These are phyloP conservation scores for Lutjanus argentimaculatus DNA, from an alignment of 2,797 vertebrate genomes.

Conservation along the genomic window DNA sequence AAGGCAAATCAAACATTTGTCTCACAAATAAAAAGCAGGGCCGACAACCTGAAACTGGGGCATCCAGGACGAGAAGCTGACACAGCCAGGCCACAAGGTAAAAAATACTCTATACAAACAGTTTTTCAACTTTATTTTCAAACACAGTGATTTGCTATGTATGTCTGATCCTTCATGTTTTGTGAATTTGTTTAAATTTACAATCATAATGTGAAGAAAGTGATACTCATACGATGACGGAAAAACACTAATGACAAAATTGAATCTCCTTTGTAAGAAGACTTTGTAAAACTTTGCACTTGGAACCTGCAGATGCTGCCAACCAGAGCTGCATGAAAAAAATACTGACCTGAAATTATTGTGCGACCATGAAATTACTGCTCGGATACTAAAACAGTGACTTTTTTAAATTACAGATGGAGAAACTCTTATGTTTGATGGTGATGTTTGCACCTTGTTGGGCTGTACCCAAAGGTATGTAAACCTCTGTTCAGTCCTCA, in stretches of 20 bases:
- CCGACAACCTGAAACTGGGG: not conserved
- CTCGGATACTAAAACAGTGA: constrained; percentile 2
- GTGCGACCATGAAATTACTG: not conserved
- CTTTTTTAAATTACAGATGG: constrained; percentile 46
- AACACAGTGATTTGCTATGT: not conserved
- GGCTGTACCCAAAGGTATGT: constrained; percentile 32
- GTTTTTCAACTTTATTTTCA: not conserved
- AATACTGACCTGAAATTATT: not conserved
- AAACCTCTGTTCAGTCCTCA: not conserved
- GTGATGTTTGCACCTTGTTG: constrained; percentile 32
- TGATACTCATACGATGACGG: too few relatives aligned
- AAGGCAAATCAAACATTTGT: not conserved
- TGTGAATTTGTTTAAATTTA: not conserved
- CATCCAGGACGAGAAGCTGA: not conserved
- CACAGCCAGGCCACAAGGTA: constrained; percentile 23
- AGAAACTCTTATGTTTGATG: constrained; percentile 51
- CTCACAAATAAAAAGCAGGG: constrained; percentile 7
- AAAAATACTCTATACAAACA: not conserved
- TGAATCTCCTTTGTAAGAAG: too few relatives aligned
- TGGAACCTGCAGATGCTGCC: not conserved
- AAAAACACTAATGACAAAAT: too few relatives aligned
- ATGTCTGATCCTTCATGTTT: not conserved
- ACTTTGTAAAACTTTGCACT: too few relatives aligned
- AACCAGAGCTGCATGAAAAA: not conserved
- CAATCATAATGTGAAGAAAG: not conserved